Base-by-base conservation (phyloP, 1,140 invertebrate genomes). In the Drosophila repleta region DNA sequence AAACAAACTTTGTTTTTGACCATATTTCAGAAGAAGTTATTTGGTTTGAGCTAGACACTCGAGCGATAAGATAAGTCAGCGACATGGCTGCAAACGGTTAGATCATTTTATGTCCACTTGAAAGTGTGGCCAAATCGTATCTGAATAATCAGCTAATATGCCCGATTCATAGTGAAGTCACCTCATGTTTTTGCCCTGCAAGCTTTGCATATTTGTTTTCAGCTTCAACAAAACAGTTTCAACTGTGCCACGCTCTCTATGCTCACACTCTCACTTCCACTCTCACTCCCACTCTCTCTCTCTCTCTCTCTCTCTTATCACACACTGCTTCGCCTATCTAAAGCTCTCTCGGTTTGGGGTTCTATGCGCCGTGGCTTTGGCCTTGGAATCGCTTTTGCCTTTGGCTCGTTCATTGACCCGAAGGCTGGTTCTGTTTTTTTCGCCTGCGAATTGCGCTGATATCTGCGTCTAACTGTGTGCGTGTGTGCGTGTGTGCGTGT, bases 351-450 rank as follows among this genome's bases (percentile, higher is more conserved):
- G 8, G 51, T 67, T 53, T 62, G 53, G 71, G 61, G 56, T 62
- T 79, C 72, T 88, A 72, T 78, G 64, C 84, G 74, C 45, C 67
- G 46, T 89, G 83, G 83, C 84, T 89, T 80, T 88, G 84, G 84
- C 84, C 84, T 88, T 88, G 84, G 84, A 89, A 84, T 78, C 48
- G 84, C 67, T 74, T 70, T 2, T 37, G 76, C 63, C 66, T 73
- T 58, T 73, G 57, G 49, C 62, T 68, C 84, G 84, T 88, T 88
- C 84, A 88, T 89, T 88, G 84, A 88, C 84, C 84, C 69, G 79
- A 65, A 15, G 62, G 63, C 51, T 64, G 69, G 56, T 70, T 58
- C 63, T 62, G 77, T 73, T 70, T 79, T 80, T 76, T 80, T 76
- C 79, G 76, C 52, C 57, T 68, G 69, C 81, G 61, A 71, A 69